Conservation (phyloP, 1,140 invertebrate genomes). For the Leptonema lineaticorne region DNA sequence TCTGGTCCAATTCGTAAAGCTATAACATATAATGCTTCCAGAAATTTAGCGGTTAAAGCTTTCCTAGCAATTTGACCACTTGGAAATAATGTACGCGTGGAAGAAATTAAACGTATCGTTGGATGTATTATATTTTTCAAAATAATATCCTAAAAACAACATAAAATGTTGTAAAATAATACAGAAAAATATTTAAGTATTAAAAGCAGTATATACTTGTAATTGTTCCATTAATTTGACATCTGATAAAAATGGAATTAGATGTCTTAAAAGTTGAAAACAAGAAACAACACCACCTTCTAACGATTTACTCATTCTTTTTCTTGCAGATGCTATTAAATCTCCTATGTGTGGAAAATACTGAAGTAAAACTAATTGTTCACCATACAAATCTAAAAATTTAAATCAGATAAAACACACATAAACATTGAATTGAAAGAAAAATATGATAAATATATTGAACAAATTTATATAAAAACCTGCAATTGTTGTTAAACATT, state of each 20-base stretch:
- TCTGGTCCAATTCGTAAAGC: slow-evolving; percentile 79
- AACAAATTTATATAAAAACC: slow-evolving; percentile 51
- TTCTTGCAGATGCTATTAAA: slow-evolving; percentile 71
- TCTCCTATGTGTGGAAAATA: slow-evolving; percentile 93
- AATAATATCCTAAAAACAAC: slow-evolving; percentile 63
- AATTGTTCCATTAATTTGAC: slow-evolving; percentile 83
- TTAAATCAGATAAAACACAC: slow-evolving; percentile 25
- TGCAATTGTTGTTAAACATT: slow-evolving; percentile 84
- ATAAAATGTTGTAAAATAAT: neutral
- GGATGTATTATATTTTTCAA: slow-evolving; percentile 78
- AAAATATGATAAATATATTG: neutral
- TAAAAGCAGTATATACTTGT: slow-evolving; percentile 57
- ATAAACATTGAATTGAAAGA: neutral
- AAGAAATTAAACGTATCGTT: slow-evolving; percentile 70
- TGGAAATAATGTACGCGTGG: slow-evolving; percentile 75
- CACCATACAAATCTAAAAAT: slow-evolving; percentile 80
- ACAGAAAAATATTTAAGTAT: neutral
- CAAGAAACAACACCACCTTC: slow-evolving; percentile 89
- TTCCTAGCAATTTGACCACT: slow-evolving; percentile 71
- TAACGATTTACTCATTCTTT: slow-evolving; percentile 75
- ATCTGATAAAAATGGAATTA: slow-evolving; percentile 82
- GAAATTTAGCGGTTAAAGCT: slow-evolving; percentile 74
- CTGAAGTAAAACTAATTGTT: slow-evolving; percentile 90
- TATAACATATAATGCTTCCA: slow-evolving; percentile 78
- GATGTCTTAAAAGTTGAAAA: slow-evolving; percentile 75